Base-by-base conservation (phyloP, 2,113 vertebrate species). In the Dromas ardeola region DNA sequence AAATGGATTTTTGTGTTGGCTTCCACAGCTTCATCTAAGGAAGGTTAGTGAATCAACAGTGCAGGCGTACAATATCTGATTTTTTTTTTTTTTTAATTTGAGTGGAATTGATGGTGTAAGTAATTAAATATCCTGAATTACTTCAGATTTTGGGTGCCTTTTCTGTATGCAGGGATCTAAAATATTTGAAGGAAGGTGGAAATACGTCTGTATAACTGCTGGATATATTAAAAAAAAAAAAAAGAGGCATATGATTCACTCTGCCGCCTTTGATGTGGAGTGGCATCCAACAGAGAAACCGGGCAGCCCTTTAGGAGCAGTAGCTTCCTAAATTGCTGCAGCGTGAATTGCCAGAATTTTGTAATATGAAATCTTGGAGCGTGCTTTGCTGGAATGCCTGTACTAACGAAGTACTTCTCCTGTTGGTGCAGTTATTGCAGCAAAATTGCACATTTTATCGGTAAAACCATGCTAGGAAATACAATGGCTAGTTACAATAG, bases 1-100 rank as follows among this genome's bases (percentile, higher is more conserved):
- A 99, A 99, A 86, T 99, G 99, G 99, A 98, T 98, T 96, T 99
- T 99, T 93, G 98, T 99, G 73, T 98, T 99, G 63, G 99, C 99
- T 49, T 99, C 99, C 49, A 65, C 98, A 26, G 98, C 99, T 69
- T 98, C 99, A 66, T 98, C 98, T 66, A 98, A 98, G 98, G 99
- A 99, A 98, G 99, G 99, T 99, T 86, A 91, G 97, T 98, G 43
- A 63, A 45, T 55, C 49, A 90, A 10, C 38, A 52, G 8, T 67
- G 23, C 21, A 58, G 34, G 11, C 15, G 5, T 59, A 7, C 66
- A 50, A 5, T 36, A 36, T 2, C 32, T 73, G 26, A 47, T n/a
- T 77, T n/a, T 76, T n/a, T n/a, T n/a, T n/a, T n/a, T n/a, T n/a
- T n/a, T 94, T 90, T 73, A 58, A 79, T 36, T 42, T 58, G 19